These are phyloP conservation scores for Panorpa germanica DNA, from an alignment of 2,888 invertebrate species.

Conservation along the genomic window DNA sequence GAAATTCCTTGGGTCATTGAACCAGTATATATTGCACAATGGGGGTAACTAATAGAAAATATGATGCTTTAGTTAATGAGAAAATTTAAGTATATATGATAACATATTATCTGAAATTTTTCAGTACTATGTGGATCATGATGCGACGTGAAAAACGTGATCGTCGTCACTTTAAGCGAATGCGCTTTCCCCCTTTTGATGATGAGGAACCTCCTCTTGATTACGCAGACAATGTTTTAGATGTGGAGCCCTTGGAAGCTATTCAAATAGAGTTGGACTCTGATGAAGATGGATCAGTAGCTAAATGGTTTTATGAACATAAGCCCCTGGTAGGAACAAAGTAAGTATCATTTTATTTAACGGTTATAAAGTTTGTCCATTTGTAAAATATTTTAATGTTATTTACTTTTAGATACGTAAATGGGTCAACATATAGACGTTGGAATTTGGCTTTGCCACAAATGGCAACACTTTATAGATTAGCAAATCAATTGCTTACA, in stretches of 20 bases:
- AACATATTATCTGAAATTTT: constrained; percentile 10
- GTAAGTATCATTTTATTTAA: constrained; percentile 25
- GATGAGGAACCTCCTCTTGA: constrained; percentile 99
- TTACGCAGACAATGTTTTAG: constrained; percentile 97
- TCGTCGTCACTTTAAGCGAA: constrained; percentile 95
- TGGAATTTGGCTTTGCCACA: constrained; percentile 95
- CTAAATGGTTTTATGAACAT: constrained; percentile 98
- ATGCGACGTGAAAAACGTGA: constrained; percentile 98
- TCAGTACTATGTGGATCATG: constrained; percentile 99
- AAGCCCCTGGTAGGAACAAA: constrained; percentile 85
- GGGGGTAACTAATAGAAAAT: constrained; percentile 51
- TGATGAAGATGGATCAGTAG: constrained; percentile 81
- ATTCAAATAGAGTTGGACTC: constrained; percentile 95
- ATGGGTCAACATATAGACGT: constrained; percentile 90
- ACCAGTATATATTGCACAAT: constrained; percentile 97
- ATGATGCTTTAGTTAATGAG: constrained; percentile 5
- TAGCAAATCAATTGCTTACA: constrained; percentile 93
- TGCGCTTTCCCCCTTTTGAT: constrained; percentile 99
- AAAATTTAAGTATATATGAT: not conserved
- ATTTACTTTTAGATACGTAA: constrained; percentile 46
- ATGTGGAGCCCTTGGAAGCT: constrained; percentile 96
- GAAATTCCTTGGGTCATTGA: constrained; percentile 99
- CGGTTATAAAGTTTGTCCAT: constrained; percentile 2
- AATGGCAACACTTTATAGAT: constrained; percentile 92
- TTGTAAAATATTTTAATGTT: constrained; percentile 8